A percentile compares a stretch with the other conserved stretches of the same genome.
These are phyloP conservation scores for Anabas testudineus DNA, from an alignment of 2,797 vertebrate species.

Conservation along the genomic window DNA sequence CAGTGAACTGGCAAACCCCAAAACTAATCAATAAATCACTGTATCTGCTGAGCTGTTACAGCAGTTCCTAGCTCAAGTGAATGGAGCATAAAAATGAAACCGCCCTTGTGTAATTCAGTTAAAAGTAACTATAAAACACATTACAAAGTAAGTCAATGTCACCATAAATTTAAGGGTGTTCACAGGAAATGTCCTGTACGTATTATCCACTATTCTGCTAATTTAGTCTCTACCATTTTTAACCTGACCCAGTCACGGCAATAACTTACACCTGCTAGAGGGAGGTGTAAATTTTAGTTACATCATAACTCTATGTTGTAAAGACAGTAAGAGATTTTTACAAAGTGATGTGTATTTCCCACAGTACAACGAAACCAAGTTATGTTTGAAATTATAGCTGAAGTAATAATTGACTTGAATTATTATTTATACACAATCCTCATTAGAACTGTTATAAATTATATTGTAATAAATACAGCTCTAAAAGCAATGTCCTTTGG, in stretches of 20 bases:
- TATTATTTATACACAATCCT: conserved; percentile 1
- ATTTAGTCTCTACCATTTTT: not conserved
- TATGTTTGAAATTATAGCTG: not conserved
- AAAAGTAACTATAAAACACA: not conserved
- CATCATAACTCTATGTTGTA: not conserved
- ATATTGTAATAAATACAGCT: conserved; percentile 29
- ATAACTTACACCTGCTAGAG: not conserved
- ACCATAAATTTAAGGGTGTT: not conserved
- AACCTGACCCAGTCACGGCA: not conserved
- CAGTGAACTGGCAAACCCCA: not conserved
- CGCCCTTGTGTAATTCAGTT: not conserved
- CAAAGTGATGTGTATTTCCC: not conserved
- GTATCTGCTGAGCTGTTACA: not conserved
- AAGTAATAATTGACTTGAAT: not conserved
- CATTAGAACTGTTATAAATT: conserved; percentile 12
- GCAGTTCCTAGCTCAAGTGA: not conserved
- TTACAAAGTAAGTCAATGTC: not conserved
- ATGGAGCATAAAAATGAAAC: not conserved
- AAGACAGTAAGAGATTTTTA: not conserved
- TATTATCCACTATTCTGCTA: not conserved
- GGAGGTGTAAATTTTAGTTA: not conserved
- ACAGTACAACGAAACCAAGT: too few relatives aligned
- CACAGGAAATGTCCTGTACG: not conserved
- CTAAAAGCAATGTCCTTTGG: conserved; percentile 2
- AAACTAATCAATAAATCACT: not conserved